Base-by-base conservation (phyloP, 2,113 vertebrate species). In the Stigmatopora nigra region DNA sequence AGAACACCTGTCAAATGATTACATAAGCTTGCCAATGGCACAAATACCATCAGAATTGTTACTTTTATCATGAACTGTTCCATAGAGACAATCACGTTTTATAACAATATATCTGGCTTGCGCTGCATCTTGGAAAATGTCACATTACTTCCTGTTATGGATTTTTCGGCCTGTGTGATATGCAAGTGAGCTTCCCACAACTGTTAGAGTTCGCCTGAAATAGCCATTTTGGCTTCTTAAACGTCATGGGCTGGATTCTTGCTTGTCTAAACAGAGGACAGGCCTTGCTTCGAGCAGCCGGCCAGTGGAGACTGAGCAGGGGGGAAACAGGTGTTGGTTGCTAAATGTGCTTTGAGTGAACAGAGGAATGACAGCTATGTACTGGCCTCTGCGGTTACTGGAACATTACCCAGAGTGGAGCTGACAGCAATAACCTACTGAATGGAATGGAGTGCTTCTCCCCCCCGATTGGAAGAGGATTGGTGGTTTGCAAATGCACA, bases 251-350 rank as follows among this genome's bases (percentile, higher is more conserved):
- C 52, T 71, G 66, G 74, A 58, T 74, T 57, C 17, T 45, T 48
- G 47, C 67, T 78, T 7, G 22, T 67, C 55, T 52, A 45, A 66
- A 72, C 65, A 77, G 63, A 78, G 69, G 19, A 75, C 69, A 77
- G 66, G 20, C 9, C 57, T 41, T 41, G 35, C 57, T 59, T 41
- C 15, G 31, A 36, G 55, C 25, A 15, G 31, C 36, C 36, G 35
- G 36, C 36, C 58, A 41, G 19, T 45, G 17, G 38, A 61, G 38
- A 17, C 65, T 11, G 69, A 57, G 77, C 74, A 65, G 61, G 81
- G 22, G 86, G 89, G 87, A 89, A 91, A 92, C 92, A 94, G 91
- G 92, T 94, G 89, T 90, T 92, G 92, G 91, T 89, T 91, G 88
- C 89, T 84, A 85, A 90, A 93, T 92, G 93, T 93, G 90, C 90